phyloP scores from a whole-genome alignment of 1,140 invertebrate species.

The Brachionus angularis region DNA sequence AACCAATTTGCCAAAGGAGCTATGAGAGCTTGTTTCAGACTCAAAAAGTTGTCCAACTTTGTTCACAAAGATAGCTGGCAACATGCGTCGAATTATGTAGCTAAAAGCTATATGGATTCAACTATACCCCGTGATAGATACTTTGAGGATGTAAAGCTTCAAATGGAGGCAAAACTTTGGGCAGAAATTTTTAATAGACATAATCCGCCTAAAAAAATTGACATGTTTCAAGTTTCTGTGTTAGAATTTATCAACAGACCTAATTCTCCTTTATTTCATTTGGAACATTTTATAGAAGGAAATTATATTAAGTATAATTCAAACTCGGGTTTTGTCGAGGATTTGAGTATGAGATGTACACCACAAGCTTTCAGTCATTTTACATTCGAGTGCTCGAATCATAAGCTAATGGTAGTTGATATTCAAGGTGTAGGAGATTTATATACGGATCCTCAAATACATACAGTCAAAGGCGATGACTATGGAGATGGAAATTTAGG shows the following conservation, averaged over 20 bases:
- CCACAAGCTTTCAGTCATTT: conserved; percentile 66
- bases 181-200: conserved; percentile 65
- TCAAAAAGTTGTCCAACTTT: conserved; percentile 62
- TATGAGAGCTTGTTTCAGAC: conserved; percentile 63
- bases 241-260: conserved; percentile 61
- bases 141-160: conserved; percentile 63
- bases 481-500: conserved; percentile 62
- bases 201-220: conserved; percentile 65
- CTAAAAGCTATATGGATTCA: conserved; percentile 62
- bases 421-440: conserved; percentile 66
- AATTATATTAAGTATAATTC: conserved; percentile 66
- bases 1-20: conserved; percentile 62
- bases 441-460: conserved; percentile 66
- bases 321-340: conserved; percentile 64
- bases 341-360: conserved; percentile 60
- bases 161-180: conserved; percentile 67
- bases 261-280: conserved; percentile 61
- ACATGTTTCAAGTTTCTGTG: conserved; percentile 65
- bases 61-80: conserved; percentile 58
- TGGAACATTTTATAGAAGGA: conserved; percentile 65
- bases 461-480: conserved; percentile 58
- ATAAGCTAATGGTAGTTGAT: conserved; percentile 65
- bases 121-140: conserved; percentile 60
- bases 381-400: conserved; percentile 64
- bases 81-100: conserved; percentile 62